Evolutionary conservation across 2,888 invertebrate genomes (phyloP), one percentile per base, ranked within the genome.

Genomic region (Hypolimnas misippus): DNA sequence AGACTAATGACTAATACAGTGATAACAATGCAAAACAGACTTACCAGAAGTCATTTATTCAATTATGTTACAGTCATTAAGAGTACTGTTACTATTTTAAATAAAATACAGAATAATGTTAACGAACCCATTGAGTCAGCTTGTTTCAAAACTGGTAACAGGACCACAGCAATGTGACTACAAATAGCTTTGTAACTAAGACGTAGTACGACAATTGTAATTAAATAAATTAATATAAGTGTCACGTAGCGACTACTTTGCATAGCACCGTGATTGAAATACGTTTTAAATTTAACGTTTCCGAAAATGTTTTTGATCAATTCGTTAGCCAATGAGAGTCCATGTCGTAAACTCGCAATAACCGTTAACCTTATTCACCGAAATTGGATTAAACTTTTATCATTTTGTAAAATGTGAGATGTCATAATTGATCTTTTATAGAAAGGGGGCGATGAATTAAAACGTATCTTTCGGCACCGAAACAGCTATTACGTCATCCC

Each of bases 241-340:
- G 72, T 72, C 82, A 83, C 85, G 84, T 80, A 84, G 74, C 68
- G 52, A 68, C 66, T 51, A 67, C 86, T 87, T 86, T 82, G 75
- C 84, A 86, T 87, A 78, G 63, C 56, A 69, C 73, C 86, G 83
- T 86, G 87, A 82, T 77, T 68, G 72, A 82, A 62, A 62, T 65
- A 79, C 81, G 81, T 72, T 74, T 72, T 77, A 58, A 53, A 52
- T 33, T 57, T 61, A 66, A 67, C 71, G 69, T 75, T 71, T 69
- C 66, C 65, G 65, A 73, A 75, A 74, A 70, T 63, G 67, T 68
- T 64, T 42, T 63, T 49, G 65, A 67, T 57, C 49, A 59, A 49
- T 62, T 58, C 33, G 65, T 66, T 67, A 65, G 57, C 62, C 60
- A 67, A 63, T 38, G 54, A 57, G 54, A 59, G 49, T 33, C 49